Evolutionary conservation across 2,113 vertebrate genomes (phyloP).

Genomic region (Burhinus bistriatus): DNA sequence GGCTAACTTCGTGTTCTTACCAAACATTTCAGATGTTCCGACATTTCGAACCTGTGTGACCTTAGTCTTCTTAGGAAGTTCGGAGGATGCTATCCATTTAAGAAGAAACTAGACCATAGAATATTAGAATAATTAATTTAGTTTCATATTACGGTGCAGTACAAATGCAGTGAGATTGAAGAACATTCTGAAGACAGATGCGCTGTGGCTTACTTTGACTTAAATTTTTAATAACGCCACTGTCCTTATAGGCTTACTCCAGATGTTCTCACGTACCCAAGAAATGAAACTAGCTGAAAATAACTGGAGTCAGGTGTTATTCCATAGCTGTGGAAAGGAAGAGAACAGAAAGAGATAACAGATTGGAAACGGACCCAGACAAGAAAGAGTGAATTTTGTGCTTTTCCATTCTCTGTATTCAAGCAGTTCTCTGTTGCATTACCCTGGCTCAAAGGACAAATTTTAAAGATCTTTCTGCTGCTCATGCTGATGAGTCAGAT

Average conservation of each 20-base stretch:
- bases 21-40: neutral
- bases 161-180: neutral
- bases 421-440: neutral
- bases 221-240: neutral
- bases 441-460: neutral
- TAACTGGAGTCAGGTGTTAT: neutral
- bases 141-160: neutral
- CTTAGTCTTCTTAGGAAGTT: neutral
- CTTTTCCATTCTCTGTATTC: neutral
- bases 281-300: neutral
- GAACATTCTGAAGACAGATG: neutral
- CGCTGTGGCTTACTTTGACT: neutral
- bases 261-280: neutral
- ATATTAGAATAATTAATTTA: neutral
- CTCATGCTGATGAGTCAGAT: conserved; percentile 11
- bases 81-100: neutral
- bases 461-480: neutral
- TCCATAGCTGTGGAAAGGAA: neutral
- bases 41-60: neutral
- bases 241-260: neutral
- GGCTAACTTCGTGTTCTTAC: neutral
- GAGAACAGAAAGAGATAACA: neutral
- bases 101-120: neutral
- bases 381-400: neutral
- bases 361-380: neutral